A percentile compares a stretch with the other conserved stretches of the same genome.
These are phyloP conservation scores for Xiphias gladius DNA, from an alignment of 2,113 vertebrate species.

Conservation along the genomic window DNA sequence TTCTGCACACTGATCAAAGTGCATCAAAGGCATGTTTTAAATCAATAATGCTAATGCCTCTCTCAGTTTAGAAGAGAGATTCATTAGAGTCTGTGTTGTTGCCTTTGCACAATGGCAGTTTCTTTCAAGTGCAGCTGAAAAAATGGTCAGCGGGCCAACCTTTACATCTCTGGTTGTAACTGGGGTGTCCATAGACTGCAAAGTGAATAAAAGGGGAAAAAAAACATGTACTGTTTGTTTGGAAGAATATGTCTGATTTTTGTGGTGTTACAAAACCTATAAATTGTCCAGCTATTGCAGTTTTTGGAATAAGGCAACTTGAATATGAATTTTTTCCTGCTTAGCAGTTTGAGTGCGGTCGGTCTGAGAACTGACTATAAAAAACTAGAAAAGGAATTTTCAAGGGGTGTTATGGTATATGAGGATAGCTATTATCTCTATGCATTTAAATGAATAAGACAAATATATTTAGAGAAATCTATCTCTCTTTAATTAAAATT, in stretches of 20 bases:
- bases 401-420: neutral
- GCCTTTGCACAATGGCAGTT: neutral
- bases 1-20: conserved; percentile 54
- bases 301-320: neutral
- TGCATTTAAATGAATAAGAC: conserved; percentile 17
- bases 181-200: neutral
- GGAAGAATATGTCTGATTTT: neutral
- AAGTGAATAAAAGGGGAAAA: neutral
- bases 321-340: neutral
- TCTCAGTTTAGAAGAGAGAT: conserved; percentile 10
- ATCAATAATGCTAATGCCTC: conserved; percentile 73
- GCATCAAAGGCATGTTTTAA: conserved; percentile 58
- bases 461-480: conserved; percentile 13
- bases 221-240: neutral
- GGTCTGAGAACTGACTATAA: neutral
- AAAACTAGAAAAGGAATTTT: neutral
- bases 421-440: neutral
- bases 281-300: neutral
- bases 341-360: neutral
- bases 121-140: conserved; percentile 16
- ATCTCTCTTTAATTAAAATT: conserved; percentile 29
- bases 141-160: neutral
- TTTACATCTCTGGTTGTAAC: neutral
- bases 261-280: neutral
- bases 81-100: conserved; percentile 23